Evolutionary conservation across 2,888 invertebrate species (phyloP), one percentile per base, ranked within the genome.

Genomic region (Lymantria dispar): DNA sequence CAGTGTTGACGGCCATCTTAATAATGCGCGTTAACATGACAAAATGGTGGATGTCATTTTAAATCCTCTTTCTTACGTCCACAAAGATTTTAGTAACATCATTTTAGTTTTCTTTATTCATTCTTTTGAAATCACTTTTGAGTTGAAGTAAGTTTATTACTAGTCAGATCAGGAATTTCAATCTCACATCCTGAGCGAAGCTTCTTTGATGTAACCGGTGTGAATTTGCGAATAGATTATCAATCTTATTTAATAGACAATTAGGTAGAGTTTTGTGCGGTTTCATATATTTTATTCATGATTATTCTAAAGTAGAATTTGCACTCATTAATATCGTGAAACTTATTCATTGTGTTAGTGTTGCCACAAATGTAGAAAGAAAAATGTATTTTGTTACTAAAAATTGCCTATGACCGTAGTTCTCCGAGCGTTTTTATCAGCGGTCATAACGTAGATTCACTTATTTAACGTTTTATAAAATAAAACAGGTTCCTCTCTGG

Each of bases 161-260:
- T 87, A 89, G 87, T 87, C 89, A 77, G 87, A 89, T 88, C 89
- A 86, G 88, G 88, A 86, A 86, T 87, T 87, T 86, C 88, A 85
- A 87, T 89, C 83, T 85, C 79, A 84, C 85, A 88, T 90, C 90
- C 90, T 88, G 87, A 82, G 80, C 79, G 62, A 76, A 55, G 39
- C 47, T 69, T 74, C 89, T 90, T 90, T 89, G 89, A 90, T 83
- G 84, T 87, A 80, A 78, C 74, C 74, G 79, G 62, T 65, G 54
- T 43, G 45, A 54, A 59, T 56, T 61, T 51, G 47, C 57, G 43
- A 8, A 41, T 36, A 55, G 54, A 74, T 68, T 66, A 62, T 58
- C 57, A 51, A 55, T 71, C 69, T 62, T 76, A 73, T 63, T 55
- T 40, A 41, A 49, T 30, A 39, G 31, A 1, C 11, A 7, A 58